phyloP scores from a whole-genome alignment of 2,888 invertebrate species.

The Zygogramma bicolorata region DNA sequence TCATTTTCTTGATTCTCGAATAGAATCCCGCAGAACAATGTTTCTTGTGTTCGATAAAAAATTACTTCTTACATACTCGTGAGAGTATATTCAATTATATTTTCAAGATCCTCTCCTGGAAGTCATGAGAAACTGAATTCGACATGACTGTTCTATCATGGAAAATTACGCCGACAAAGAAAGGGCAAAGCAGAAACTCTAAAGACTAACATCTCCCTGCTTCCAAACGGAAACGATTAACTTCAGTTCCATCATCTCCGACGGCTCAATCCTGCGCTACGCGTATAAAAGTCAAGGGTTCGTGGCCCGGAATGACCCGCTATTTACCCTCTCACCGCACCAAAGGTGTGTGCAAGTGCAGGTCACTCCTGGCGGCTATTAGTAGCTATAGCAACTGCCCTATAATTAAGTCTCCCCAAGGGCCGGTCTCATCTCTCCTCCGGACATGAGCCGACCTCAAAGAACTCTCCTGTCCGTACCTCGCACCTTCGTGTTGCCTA shows the following conservation, averaged over 20 bases:
- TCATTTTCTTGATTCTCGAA: too few species aligned
- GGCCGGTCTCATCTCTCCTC: conserved; percentile 50
- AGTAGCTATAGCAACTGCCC: conserved; percentile 62
- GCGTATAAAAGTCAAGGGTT: conserved; percentile 28
- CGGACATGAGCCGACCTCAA: conserved; percentile 57
- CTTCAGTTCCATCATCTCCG: not conserved
- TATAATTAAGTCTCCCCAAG: conserved; percentile 59
- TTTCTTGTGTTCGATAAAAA: too few species aligned
- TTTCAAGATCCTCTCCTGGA: too few species aligned
- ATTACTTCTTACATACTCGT: too few species aligned
- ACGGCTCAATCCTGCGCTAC: conserved; percentile 12
- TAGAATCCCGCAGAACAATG: too few species aligned
- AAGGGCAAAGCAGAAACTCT: too few species aligned
- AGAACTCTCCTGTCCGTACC: conserved; percentile 52
- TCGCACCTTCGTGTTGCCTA: conserved; percentile 56
- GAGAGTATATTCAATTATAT: too few species aligned
- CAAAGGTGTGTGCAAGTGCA: conserved; percentile 52
- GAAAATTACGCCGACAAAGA: too few species aligned
- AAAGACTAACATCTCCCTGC: not conserved
- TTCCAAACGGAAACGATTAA: not conserved
- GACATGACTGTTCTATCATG: too few species aligned
- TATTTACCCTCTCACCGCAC: conserved; percentile 52
- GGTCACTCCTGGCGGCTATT: conserved; percentile 59
- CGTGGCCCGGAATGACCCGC: conserved; percentile 23
- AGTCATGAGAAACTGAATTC: too few species aligned